Percentiles rank a stretch among this genome's conserved stretches.
Evolutionary conservation across 2,113 vertebrate species (phyloP).

Genomic region (Gavia stellata): DNA sequence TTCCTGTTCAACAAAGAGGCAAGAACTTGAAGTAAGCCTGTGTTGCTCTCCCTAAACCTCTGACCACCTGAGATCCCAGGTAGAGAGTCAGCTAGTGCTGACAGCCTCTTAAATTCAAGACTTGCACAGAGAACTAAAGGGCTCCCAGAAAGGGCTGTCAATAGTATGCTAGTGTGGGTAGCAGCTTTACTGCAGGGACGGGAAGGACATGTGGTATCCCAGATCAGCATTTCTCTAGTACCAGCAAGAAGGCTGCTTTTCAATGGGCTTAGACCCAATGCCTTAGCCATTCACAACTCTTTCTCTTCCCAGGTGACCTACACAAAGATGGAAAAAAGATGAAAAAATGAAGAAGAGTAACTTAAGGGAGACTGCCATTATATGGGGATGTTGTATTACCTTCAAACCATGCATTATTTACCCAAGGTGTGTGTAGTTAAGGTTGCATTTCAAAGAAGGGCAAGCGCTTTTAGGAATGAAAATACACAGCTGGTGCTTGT

Average conservation of each 20-base stretch:
- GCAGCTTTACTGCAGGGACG: not conserved
- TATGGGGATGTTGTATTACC: not conserved
- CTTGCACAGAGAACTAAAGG: not conserved
- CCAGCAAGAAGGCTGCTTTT: not conserved
- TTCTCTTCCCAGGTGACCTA: not conserved
- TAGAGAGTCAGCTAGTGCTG: fast-evolving
- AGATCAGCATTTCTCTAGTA: not conserved
- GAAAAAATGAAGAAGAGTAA: not conserved
- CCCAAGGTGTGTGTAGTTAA: not conserved
- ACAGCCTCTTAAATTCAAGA: not conserved
- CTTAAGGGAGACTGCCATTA: not conserved
- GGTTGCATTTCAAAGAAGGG: not conserved
- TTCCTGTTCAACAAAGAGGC: not conserved
- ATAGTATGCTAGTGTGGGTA: not conserved
- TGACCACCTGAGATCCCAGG: not conserved
- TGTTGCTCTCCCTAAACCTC: not conserved
- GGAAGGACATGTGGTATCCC: not conserved
- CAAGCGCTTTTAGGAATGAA: slow-evolving; percentile 2
- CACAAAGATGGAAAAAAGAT: not conserved
- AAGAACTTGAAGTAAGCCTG: not conserved
- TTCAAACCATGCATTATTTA: not conserved
- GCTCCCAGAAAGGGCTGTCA: not conserved
- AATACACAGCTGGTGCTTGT: not conserved
- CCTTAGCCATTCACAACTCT: not conserved
- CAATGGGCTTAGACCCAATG: not conserved